Conservation (phyloP, 2,888 invertebrate genomes). For the Amiota minor region DNA sequence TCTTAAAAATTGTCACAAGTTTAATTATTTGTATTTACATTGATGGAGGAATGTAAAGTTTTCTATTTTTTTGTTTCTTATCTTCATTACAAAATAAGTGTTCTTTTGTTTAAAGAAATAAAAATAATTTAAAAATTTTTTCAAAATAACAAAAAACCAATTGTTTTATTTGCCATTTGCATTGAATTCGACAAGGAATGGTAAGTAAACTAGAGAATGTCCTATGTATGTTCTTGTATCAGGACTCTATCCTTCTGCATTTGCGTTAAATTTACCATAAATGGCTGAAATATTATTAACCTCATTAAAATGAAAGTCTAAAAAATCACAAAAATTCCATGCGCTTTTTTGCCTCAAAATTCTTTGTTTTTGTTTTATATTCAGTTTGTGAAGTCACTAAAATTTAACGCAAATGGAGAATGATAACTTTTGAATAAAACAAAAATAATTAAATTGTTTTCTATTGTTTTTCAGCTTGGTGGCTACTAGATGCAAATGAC, state of each 20-base stretch:
- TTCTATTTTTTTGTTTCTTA: constrained; percentile 10
- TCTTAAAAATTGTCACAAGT: constrained; percentile 8
- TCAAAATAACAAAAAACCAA: constrained; percentile 25
- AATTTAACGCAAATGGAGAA: constrained; percentile 67
- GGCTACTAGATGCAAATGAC: constrained; percentile 68
- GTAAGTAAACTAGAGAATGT: constrained; percentile 51
- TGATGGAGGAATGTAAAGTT: background rate
- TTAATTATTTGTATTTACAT: constrained; percentile 9
- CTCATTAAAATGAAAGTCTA: too few species aligned
- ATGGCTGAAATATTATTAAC: constrained; percentile 31
- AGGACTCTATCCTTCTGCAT: constrained; percentile 79
- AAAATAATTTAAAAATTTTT: constrained; percentile 30
- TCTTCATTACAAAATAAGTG: background rate
- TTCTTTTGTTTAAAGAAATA: constrained; percentile 30
- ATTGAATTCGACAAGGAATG: constrained; percentile 50
- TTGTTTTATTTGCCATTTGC: constrained; percentile 62
- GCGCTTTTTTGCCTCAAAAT: background rate
- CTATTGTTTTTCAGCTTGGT: constrained; percentile 60
- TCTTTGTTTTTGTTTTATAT: background rate
- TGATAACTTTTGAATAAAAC: constrained; percentile 43
- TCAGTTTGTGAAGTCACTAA: background rate
- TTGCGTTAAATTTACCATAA: constrained; percentile 65
- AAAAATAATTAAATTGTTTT: constrained; percentile 8
- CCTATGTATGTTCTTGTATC: constrained; percentile 36
- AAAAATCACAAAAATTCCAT: too few species aligned